phyloP scores from a whole-genome alignment of 2,113 vertebrate genomes.

The Chrysemys picta region DNA sequence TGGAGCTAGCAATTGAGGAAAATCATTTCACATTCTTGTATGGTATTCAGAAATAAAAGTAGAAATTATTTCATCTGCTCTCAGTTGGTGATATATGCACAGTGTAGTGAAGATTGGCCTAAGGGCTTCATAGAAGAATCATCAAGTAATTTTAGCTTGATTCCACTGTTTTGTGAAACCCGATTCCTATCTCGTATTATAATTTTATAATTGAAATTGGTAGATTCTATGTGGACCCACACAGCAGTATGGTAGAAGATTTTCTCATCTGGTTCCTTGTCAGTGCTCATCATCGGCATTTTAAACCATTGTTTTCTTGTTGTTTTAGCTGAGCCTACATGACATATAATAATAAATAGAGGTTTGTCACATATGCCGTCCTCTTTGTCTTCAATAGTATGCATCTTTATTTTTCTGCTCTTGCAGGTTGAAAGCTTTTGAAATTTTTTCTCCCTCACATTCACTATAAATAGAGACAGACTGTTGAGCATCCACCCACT shows the following conservation, averaged over 20 bases:
- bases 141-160: neutral
- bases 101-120: neutral
- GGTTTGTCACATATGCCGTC: neutral
- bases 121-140: neutral
- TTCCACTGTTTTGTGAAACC: neutral
- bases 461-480: neutral
- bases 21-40: neutral
- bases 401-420: neutral
- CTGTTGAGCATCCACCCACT: neutral
- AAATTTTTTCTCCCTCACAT: neutral
- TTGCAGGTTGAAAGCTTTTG: neutral
- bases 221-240: neutral
- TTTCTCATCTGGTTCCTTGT: neutral
- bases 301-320: neutral
- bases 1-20: neutral
- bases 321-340: neutral
- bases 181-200: neutral
- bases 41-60: neutral
- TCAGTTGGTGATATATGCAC: neutral
- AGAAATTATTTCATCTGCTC: neutral
- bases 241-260: neutral
- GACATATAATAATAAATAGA: neutral
- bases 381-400: neutral
- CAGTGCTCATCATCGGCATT: neutral
- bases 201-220: neutral